phyloP scores from a whole-genome alignment of 1,140 invertebrate genomes.

The Drosophila fuyamai region DNA sequence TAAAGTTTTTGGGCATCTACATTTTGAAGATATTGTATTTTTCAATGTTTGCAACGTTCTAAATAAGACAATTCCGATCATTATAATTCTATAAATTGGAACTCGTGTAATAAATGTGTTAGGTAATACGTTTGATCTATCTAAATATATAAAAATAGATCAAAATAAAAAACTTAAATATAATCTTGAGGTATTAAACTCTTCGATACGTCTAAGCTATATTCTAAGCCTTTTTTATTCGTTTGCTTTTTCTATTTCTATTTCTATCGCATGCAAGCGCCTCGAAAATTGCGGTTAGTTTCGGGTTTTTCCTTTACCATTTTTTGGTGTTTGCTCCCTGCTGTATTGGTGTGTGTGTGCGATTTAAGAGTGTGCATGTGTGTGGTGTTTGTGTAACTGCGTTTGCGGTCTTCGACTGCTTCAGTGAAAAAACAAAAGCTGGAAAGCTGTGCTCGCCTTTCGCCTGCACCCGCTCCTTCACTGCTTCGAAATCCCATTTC shows the following conservation, averaged over 20 bases:
- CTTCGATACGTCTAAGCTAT: not conserved
- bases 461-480: constrained; percentile 20
- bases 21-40: too few relatives aligned
- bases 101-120: too few relatives aligned
- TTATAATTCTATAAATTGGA: too few relatives aligned
- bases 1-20: too few relatives aligned
- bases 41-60: too few relatives aligned
- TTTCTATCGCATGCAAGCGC: constrained; percentile 70
- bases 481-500: constrained; percentile 1
- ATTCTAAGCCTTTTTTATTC: constrained; percentile 12
- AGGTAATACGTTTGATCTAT: too few relatives aligned
- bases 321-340: constrained; percentile 42
- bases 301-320: constrained; percentile 31
- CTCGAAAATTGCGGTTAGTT: constrained; percentile 81
- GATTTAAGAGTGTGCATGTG: constrained; percentile 5
- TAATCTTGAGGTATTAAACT: constrained; percentile 1
- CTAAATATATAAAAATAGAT: too few relatives aligned
- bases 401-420: constrained; percentile 57
- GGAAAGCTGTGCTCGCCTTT: constrained; percentile 63
- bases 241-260: constrained; percentile 48
- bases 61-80: too few relatives aligned
- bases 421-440: constrained; percentile 76
- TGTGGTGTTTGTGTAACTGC: constrained; percentile 68
- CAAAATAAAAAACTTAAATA: not conserved
- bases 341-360: constrained; percentile 10